Base-by-base conservation (phyloP, 2,113 vertebrate species). In the Phylloscopus trochilus region DNA sequence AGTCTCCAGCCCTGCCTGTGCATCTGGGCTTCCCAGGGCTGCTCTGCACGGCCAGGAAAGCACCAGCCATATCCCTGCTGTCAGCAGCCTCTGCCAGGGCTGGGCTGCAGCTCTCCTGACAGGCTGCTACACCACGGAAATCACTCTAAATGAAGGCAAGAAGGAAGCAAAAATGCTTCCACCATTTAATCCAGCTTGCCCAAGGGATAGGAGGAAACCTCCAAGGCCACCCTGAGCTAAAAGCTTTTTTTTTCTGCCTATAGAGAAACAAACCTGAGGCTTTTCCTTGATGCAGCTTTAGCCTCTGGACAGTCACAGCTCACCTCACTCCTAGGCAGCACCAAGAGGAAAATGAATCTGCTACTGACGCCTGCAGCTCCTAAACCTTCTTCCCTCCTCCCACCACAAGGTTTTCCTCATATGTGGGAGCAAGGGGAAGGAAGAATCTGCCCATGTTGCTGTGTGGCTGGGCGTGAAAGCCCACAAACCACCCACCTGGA, bases 171-270 rank as follows among this genome's bases (percentile, higher is more conserved):
- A 79, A 83, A 67, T 3, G 27, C 43, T 79, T 62, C 72, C 76
- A 75, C 26, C 8, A 7, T 67, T 88, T 72, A 90, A 86, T 16
- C 43, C 75, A 66, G 28, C 39, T n/a, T 31, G 43, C 56, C 51
- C 39, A 28, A 37, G 35, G 51, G 18, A 43, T 1, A 53, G 46
- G 39, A 76, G 33, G 56, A 69, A 55, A 49, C 5, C 13, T 74
- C 28, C 0, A 2, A 39, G 43, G 60, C 6, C 22, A 69, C 10
- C n/a, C 22, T 13, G 41, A 0, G 0, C 27, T 51, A 59, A 70
- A 60, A 85, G 16, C 35, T 59, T 16, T 28, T 77, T 77, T 60
- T 23, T 72, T 73, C 66, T 72, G 55, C 66, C 43, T 67, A 21
- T 1, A 74, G 69, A 67, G 75, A 81, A 91, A 75, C 8, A n/a